Conservation (phyloP, 1,140 invertebrate genomes). For the Colletes latitarsis region DNA sequence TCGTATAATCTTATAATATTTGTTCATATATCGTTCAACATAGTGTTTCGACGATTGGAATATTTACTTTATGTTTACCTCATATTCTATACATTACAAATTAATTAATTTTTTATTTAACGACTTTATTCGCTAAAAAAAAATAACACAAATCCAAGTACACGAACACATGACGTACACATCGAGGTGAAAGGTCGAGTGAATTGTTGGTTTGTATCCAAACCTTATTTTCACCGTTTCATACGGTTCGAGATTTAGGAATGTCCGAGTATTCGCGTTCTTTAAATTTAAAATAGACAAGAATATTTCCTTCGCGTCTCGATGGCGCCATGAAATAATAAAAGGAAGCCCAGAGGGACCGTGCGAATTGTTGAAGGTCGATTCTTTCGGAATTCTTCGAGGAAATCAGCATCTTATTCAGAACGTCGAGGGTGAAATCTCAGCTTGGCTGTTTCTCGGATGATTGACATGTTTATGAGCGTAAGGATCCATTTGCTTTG, state of each 20-base stretch:
- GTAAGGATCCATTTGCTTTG: conserved; percentile 28
- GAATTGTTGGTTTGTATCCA: too few species aligned
- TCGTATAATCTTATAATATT: too few species aligned
- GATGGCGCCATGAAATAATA: not conserved
- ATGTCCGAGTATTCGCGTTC: too few species aligned
- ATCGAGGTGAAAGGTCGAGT: too few species aligned
- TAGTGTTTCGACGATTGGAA: too few species aligned
- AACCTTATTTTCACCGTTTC: not conserved
- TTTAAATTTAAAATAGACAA: not conserved
- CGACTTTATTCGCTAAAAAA: too few species aligned
- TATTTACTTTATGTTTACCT: too few species aligned
- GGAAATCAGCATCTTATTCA: not conserved
- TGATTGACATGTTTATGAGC: conserved; percentile 66
- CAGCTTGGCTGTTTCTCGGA: conserved; percentile 24
- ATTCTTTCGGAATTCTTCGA: not conserved
- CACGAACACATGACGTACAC: too few species aligned
- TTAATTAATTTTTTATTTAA: too few species aligned
- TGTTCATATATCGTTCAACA: too few species aligned
- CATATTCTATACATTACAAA: too few species aligned
- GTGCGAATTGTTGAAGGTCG: not conserved
- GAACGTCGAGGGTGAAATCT: conserved; percentile 15
- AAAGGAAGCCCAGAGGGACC: conserved; percentile 1
- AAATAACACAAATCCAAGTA: too few species aligned
- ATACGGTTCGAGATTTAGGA: not conserved
- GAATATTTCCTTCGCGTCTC: not conserved